A percentile compares a stretch with the other conserved stretches of the same genome.
phyloP scores from a whole-genome alignment of 2,888 invertebrate genomes.

The Cephus nigrinus region DNA sequence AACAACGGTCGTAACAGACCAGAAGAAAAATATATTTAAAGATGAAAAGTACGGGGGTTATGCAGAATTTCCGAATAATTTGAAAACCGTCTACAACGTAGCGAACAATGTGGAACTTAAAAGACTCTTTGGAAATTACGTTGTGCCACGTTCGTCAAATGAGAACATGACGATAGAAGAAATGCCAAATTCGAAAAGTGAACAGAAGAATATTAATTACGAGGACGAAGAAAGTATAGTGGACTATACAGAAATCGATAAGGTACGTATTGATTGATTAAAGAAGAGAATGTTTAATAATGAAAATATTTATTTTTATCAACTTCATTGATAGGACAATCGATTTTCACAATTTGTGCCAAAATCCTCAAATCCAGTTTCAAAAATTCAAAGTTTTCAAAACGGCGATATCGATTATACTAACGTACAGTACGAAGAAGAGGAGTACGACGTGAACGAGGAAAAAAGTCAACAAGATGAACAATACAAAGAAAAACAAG shows the following conservation, averaged over 20 bases:
- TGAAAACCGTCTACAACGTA: constrained; percentile 12
- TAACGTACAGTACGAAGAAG: not conserved
- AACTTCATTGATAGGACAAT: not conserved
- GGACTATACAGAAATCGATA: not conserved
- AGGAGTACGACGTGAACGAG: not conserved
- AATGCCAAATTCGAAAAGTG: not conserved
- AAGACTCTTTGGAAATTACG: not conserved
- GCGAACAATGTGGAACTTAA: not conserved
- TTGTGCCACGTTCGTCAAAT: constrained; percentile 1
- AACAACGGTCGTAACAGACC: not conserved
- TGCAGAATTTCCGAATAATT: constrained; percentile 18
- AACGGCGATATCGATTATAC: not conserved
- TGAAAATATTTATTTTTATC: not conserved
- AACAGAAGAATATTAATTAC: not conserved
- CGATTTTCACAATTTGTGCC: not conserved
- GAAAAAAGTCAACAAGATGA: not conserved
- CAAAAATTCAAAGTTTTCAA: not conserved
- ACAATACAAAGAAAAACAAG: not conserved
- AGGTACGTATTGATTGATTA: not conserved
- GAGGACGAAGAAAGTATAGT: not conserved
- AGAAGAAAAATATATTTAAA: constrained; percentile 11
- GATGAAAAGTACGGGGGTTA: constrained; percentile 18
- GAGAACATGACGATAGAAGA: constrained; percentile 20
- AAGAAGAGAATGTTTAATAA: not conserved
- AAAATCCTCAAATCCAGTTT: not conserved